Percentiles rank a stretch among this genome's conserved stretches.
These are phyloP conservation scores for Dromas ardeola DNA, from an alignment of 2,113 vertebrate genomes.

Conservation along the genomic window DNA sequence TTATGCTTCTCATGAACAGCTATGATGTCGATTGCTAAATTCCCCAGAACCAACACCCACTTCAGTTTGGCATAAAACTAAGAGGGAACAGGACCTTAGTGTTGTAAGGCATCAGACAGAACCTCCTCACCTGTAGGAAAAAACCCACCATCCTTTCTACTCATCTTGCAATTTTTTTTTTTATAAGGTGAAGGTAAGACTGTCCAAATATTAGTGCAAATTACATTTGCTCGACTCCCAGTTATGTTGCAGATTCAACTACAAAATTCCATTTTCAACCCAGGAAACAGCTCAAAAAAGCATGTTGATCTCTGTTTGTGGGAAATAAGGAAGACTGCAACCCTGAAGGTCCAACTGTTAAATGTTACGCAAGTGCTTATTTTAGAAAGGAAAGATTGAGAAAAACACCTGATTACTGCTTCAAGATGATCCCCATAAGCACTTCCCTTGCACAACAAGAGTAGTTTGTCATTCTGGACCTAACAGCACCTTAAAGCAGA, in stretches of 20 bases:
- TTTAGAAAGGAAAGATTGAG: not conserved
- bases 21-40: not conserved
- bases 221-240: not conserved
- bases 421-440: not conserved
- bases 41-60: not conserved
- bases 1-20: not conserved
- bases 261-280: not conserved
- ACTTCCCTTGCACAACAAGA: not conserved
- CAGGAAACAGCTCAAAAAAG: not conserved
- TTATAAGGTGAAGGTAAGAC: not conserved
- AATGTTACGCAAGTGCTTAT: not conserved
- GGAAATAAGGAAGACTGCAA: not conserved
- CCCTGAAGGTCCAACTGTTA: not conserved
- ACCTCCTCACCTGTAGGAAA: not conserved
- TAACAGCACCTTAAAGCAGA: not conserved
- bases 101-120: not conserved
- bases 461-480: not conserved
- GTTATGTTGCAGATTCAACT: not conserved
- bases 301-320: not conserved
- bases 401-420: not conserved
- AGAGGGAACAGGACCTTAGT: not conserved
- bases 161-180: not conserved
- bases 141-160: not conserved
- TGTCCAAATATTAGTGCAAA: not conserved
- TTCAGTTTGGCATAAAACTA: not conserved